These are phyloP conservation scores for Tonatia bakeri DNA, from an alignment of 2,113 vertebrate species.

Conservation along the genomic window DNA sequence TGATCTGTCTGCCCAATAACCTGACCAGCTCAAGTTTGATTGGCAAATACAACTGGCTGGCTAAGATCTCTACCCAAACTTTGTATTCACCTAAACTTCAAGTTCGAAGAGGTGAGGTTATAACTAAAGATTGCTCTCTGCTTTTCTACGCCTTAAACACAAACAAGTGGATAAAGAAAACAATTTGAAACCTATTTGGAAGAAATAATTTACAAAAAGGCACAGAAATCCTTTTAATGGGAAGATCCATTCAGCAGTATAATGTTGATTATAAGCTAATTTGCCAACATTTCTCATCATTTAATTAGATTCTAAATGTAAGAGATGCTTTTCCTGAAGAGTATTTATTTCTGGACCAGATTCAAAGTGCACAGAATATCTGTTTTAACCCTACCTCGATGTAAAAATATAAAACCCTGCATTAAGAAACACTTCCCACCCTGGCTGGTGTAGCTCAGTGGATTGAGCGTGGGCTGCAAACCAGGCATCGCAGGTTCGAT, in stretches of 20 bases:
- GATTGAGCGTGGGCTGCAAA: too few relatives aligned
- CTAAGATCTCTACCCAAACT: not conserved
- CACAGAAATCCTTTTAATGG: not conserved
- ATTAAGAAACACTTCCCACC: not conserved
- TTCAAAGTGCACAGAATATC: not conserved
- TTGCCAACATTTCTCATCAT: not conserved
- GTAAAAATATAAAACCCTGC: not conserved
- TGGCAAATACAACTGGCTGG: not conserved
- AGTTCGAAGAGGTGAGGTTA: not conserved
- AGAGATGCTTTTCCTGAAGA: not conserved
- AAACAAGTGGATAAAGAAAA: not conserved
- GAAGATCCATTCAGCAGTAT: not conserved
- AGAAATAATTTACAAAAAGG: not conserved
- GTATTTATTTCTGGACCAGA: not conserved
- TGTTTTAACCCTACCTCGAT: not conserved
- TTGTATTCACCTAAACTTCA: not conserved
- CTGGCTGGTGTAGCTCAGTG: too few relatives aligned
- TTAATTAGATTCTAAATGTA: not conserved
- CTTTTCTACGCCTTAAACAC: not conserved
- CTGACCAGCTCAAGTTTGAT: not conserved
- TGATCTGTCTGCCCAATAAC: not conserved
- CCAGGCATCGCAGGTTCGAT: too few relatives aligned
- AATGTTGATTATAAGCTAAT: not conserved
- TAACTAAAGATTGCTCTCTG: not conserved
- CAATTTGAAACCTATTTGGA: not conserved